phyloP scores from a whole-genome alignment of 2,888 invertebrate species.

The Limnephilus auricula region DNA sequence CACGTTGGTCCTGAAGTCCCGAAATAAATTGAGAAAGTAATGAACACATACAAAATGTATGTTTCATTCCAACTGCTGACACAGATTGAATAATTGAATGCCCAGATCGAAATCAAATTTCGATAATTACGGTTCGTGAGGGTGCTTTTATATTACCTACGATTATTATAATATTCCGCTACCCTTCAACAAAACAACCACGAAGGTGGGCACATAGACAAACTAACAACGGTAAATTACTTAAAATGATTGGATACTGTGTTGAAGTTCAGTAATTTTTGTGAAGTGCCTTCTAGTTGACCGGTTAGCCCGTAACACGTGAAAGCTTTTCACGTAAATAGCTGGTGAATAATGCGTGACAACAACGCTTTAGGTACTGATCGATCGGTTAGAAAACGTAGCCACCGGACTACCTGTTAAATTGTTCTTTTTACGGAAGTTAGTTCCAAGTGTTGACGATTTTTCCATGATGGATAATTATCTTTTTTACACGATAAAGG shows the following conservation, averaged over 20 bases:
- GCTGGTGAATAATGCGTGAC: constrained; percentile 31
- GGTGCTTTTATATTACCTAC: not conserved
- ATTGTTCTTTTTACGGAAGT: constrained; percentile 9
- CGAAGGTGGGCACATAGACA: not conserved
- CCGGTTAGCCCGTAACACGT: not conserved
- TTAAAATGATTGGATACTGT: not conserved
- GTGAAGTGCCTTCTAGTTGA: not conserved
- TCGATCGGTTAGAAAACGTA: not conserved
- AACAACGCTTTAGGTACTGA: constrained; percentile 20
- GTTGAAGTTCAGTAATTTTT: not conserved
- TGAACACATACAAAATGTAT: constrained; percentile 1
- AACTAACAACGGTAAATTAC: not conserved
- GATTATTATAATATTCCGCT: not conserved
- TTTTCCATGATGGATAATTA: not conserved
- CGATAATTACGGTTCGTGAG: constrained; percentile 9
- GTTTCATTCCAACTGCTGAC: constrained; percentile 20
- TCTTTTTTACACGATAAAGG: not conserved
- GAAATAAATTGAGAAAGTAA: constrained; percentile 8
- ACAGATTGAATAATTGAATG: constrained; percentile 35
- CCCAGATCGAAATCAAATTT: constrained; percentile 21
- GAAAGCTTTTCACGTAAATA: not conserved
- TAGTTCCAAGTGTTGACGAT: not conserved
- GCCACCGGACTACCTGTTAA: not conserved
- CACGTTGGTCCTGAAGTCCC: not conserved
- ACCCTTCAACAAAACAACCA: not conserved